A percentile compares a stretch with the other conserved stretches of the same genome.
Conservation (phyloP, 2,113 vertebrate species). For the Dendrocopos noguchii region DNA sequence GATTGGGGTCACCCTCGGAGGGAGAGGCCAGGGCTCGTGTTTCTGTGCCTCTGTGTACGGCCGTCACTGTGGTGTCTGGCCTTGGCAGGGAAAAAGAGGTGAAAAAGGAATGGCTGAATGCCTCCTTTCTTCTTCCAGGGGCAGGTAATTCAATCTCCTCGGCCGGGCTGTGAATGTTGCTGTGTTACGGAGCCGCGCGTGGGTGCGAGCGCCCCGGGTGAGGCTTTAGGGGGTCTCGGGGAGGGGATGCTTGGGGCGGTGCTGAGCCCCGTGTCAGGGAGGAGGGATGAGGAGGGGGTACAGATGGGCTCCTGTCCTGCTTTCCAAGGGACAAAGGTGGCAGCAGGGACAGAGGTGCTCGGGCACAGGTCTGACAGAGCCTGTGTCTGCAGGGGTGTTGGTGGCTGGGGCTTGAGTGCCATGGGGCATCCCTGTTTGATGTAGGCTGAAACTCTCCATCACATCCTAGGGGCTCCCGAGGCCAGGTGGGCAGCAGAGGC, state of each 20-base stretch:
- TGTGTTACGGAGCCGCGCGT: background rate
- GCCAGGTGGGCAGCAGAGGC: background rate
- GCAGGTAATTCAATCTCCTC: constrained; percentile 46
- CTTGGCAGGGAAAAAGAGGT: constrained; percentile 37
- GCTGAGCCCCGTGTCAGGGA: rapidly evolving
- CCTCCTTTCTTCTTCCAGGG: constrained; percentile 49
- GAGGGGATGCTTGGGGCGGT: background rate
- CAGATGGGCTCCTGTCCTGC: background rate
- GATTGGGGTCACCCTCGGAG: background rate
- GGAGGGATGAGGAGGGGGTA: background rate
- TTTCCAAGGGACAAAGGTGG: rapidly evolving
- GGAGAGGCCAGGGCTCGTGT: background rate
- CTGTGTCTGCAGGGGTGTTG: background rate
- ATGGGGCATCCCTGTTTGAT: background rate
- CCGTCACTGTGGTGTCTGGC: constrained; percentile 29
- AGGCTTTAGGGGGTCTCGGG: background rate
- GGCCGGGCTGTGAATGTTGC: background rate
- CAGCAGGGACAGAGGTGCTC: background rate
- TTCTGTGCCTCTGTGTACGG: background rate
- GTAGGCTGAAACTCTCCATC: background rate
- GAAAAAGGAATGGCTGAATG: constrained; percentile 15
- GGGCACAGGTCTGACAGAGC: rapidly evolving
- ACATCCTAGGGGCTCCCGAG: background rate
- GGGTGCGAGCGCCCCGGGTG: rapidly evolving
- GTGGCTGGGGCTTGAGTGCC: rapidly evolving